These are phyloP conservation scores for Pogonognathellus flavescens DNA, from an alignment of 1,140 invertebrate genomes.

Conservation along the genomic window DNA sequence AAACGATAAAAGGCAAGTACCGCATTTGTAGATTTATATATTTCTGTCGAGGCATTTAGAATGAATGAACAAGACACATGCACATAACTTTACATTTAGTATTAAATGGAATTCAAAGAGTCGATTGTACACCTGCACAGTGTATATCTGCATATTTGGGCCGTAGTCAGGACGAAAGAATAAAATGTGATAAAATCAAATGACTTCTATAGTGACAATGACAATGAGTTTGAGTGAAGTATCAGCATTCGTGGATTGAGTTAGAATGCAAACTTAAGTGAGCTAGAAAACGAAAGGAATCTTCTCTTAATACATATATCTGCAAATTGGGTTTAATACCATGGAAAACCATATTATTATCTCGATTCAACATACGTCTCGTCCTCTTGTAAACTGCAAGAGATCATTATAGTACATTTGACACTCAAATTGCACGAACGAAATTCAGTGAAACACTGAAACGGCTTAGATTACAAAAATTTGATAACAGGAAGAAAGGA, in stretches of 20 bases:
- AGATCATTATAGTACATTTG: too few species aligned
- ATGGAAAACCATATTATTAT: background rate
- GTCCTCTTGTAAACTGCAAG: background rate
- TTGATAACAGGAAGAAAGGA: background rate
- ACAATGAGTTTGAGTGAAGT: background rate
- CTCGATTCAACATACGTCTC: background rate
- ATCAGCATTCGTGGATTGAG: too few species aligned
- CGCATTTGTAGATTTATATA: too few species aligned
- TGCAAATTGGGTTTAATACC: background rate
- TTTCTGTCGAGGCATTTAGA: too few species aligned
- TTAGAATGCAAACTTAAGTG: too few species aligned
- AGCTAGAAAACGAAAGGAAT: slow-evolving; percentile 8
- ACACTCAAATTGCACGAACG: too few species aligned
- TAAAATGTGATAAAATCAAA: slow-evolving; percentile 13
- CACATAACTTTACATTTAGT: too few species aligned
- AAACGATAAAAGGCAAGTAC: too few species aligned
- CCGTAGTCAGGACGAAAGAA: background rate
- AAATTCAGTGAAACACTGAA: background rate
- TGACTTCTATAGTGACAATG: background rate
- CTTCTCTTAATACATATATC: background rate
- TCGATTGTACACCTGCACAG: too few species aligned
- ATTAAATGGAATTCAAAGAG: too few species aligned
- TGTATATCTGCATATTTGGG: too few species aligned
- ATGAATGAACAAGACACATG: too few species aligned
- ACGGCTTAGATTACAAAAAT: background rate